Evolutionary conservation across 1,140 invertebrate species (phyloP), one percentile per base, ranked within the genome.

Genomic region (Adelges cooleyi): DNA sequence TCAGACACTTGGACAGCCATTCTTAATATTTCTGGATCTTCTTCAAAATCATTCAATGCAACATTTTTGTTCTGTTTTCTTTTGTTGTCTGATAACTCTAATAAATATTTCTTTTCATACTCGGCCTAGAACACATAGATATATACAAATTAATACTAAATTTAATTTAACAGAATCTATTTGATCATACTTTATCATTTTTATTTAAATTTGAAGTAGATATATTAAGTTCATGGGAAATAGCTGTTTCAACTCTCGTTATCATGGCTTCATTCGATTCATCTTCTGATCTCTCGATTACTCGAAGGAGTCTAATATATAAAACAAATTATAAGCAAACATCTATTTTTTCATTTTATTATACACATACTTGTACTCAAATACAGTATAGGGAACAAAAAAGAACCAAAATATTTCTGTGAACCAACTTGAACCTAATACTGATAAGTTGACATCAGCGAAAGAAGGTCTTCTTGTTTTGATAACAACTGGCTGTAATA

Each of bases 391-490:
- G 8, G 80, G 80, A 38, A 74, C 70, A 70, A 79, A 80, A 13
- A 81, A 70, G 54, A 77, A 73, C 73, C 77, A 80, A 66, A 80
- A 75, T 4, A 79, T 66, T 71, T 82, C 80, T 23, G 71, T 68
- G 67, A 72, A 73, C 72, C 75, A 75, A 17, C 70, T 62, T 8
- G 40, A 48, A 70, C 40, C 75, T 71, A 29, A 72, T 73, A 11
- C 79, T 67, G 23, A 77, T 71, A 33, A 75, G 74, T 69, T 75
- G 72, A 52, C 75, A 72, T 68, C 74, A 53, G 42, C 67, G 25
- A 71, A 69, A 50, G 15, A 40, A 29, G 71, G 70, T 15, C 75
- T 67, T 46, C 68, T 71, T 11, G 72, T 68, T 44, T 49, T 62
- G 9, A 75, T 65, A 36, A 68, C 68, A 8, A 74, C 68, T 29